Conservation (phyloP, 2,888 invertebrate genomes). For the Mesorhabditis spiculigera region DNA sequence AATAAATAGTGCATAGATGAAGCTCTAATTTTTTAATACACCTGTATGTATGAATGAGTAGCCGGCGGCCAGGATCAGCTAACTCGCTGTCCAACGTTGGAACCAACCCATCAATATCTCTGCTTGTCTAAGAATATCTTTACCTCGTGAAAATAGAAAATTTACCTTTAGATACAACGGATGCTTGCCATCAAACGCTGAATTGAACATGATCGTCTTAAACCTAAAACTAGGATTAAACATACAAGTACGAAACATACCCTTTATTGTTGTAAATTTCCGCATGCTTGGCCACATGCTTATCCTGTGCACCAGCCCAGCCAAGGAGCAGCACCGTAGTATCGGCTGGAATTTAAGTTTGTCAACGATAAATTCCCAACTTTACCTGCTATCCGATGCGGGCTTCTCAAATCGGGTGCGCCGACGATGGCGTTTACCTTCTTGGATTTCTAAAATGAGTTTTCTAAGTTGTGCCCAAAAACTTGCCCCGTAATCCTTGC, state of each 20-base stretch:
- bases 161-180: slow-evolving; percentile 1
- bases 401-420: no score
- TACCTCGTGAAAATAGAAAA: not conserved
- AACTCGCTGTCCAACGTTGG: not conserved
- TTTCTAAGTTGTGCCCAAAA: no score
- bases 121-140: not conserved
- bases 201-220: not conserved
- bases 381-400: no score
- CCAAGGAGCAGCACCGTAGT: not conserved
- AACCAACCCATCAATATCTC: not conserved
- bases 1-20: not conserved
- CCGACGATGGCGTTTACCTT: no score
- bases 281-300: slow-evolving; percentile 1
- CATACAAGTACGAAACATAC: not conserved
- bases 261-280: not conserved
- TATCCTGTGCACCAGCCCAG: slow-evolving; percentile 1
- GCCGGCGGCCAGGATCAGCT: not conserved
- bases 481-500: no score
- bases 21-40: not conserved
- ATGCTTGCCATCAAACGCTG: not conserved
- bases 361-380: not conserved
- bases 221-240: not conserved
- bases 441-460: no score
- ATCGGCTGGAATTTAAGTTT: not conserved
- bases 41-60: not conserved